These are phyloP conservation scores for Tamandua tetradactyla DNA, from an alignment of 2,797 vertebrate species.

Conservation along the genomic window DNA sequence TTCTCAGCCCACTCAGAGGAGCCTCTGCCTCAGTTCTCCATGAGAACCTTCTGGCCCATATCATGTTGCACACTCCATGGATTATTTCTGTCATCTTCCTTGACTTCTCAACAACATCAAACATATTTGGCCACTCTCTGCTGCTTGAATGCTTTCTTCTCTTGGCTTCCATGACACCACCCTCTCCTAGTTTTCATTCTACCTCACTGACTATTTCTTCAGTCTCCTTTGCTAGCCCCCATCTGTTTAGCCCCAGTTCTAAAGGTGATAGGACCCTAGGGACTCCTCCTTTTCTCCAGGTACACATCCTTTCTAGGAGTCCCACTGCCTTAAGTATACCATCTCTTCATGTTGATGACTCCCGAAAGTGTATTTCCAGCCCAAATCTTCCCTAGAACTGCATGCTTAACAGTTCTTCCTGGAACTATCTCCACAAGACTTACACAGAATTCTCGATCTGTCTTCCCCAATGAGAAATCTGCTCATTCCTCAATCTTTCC, in stretches of 20 bases:
- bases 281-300: not conserved
- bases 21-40: not conserved
- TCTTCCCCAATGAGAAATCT: not conserved
- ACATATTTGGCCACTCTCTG: not conserved
- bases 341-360: not conserved
- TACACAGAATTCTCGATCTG: not conserved
- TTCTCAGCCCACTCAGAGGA: not conserved
- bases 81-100: not conserved
- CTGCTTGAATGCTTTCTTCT: not conserved
- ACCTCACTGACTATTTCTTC: not conserved
- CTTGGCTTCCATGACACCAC: not conserved
- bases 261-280: not conserved
- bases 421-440: not conserved
- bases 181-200: not conserved
- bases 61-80: not conserved
- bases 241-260: not conserved
- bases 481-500: no score
- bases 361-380: not conserved
- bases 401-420: not conserved
- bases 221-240: not conserved
- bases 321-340: not conserved
- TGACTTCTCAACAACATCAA: not conserved
- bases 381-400: not conserved
- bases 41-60: not conserved
- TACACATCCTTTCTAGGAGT: not conserved